Percentiles rank a stretch among this genome's conserved stretches.
phyloP scores from a whole-genome alignment of 2,888 invertebrate genomes.

The Apoda limacodes region DNA sequence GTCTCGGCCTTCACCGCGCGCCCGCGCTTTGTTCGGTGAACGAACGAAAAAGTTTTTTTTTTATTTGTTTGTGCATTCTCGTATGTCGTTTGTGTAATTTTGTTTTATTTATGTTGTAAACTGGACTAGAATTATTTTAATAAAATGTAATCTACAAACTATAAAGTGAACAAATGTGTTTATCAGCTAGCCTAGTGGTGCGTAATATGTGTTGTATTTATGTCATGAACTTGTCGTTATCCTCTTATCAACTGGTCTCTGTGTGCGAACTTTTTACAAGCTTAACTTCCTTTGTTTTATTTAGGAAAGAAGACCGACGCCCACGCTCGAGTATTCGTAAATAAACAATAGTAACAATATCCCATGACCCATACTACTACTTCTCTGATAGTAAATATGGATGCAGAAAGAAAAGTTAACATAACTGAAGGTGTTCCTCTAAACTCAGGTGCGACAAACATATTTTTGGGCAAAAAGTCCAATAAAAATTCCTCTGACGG shows the following conservation, averaged over 20 bases:
- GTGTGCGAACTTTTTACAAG: conserved; percentile 50
- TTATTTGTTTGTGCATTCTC: too few species aligned
- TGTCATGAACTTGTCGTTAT: conserved; percentile 43
- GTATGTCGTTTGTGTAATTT: too few species aligned
- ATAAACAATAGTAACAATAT: too few species aligned
- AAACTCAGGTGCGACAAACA: conserved; percentile 55
- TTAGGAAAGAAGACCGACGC: conserved; percentile 53
- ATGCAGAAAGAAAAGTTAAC: conserved; percentile 50
- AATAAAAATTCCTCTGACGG: conserved; percentile 49
- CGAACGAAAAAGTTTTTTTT: too few species aligned
- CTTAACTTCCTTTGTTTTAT: conserved; percentile 63
- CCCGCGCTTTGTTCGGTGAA: background rate
- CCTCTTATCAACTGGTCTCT: conserved; percentile 24
- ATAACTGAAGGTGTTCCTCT: conserved; percentile 53
- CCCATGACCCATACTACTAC: too few species aligned
- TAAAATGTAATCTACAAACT: too few species aligned
- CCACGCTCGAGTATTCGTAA: too few species aligned
- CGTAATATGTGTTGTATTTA: conserved; percentile 33
- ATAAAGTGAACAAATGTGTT: too few species aligned
- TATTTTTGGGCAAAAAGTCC: conserved; percentile 50
- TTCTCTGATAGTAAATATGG: conserved; percentile 44
- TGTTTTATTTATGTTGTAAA: too few species aligned
- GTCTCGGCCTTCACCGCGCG: too few species aligned
- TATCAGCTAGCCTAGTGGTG: conserved; percentile 25
- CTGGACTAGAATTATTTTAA: too few species aligned